These are phyloP conservation scores for Drosophila macrospina DNA, from an alignment of 2,888 invertebrate species.

Conservation along the genomic window DNA sequence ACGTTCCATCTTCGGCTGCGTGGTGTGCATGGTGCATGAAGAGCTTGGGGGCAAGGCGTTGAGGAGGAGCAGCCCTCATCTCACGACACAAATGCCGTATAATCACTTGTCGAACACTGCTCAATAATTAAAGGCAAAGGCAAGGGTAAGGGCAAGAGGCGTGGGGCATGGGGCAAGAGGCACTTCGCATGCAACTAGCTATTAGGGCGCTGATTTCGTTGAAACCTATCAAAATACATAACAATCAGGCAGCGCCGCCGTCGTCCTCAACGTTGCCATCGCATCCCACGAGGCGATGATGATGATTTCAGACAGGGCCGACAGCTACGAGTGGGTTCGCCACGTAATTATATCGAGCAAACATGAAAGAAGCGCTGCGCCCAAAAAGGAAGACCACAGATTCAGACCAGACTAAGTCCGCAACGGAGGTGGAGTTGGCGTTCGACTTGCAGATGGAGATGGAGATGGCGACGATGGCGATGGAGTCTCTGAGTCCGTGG, in stretches of 20 bases:
- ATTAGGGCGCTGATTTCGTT: slow-evolving; percentile 79
- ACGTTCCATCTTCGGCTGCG: not conserved
- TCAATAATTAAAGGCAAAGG: slow-evolving; percentile 74
- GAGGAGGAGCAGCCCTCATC: slow-evolving; percentile 52
- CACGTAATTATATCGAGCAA: slow-evolving; percentile 77
- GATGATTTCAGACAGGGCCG: slow-evolving; percentile 70
- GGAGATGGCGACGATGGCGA: not conserved
- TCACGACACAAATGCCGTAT: slow-evolving; percentile 79
- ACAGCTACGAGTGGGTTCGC: slow-evolving; percentile 52
- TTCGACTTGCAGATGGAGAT: not conserved
- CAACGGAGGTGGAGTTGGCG: not conserved
- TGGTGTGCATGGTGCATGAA: slow-evolving; percentile 18
- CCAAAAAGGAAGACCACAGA: slow-evolving; percentile 12
- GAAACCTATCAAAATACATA: slow-evolving; percentile 81
- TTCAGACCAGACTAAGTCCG: slow-evolving; percentile 8
- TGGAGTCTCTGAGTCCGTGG: slow-evolving; percentile 1
- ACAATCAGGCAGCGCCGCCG: slow-evolving; percentile 59
- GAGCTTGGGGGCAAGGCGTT: slow-evolving; percentile 27
- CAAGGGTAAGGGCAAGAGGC: not conserved
- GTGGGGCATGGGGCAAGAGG: slow-evolving; percentile 19
- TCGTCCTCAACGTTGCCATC: slow-evolving; percentile 4
- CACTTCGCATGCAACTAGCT: slow-evolving; percentile 70
- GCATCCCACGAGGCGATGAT: slow-evolving; percentile 58
- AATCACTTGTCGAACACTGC: slow-evolving; percentile 81
- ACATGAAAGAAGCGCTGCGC: slow-evolving; percentile 72